Base-by-base conservation (phyloP, 2,113 vertebrate genomes). In the Mastomys coucha region DNA sequence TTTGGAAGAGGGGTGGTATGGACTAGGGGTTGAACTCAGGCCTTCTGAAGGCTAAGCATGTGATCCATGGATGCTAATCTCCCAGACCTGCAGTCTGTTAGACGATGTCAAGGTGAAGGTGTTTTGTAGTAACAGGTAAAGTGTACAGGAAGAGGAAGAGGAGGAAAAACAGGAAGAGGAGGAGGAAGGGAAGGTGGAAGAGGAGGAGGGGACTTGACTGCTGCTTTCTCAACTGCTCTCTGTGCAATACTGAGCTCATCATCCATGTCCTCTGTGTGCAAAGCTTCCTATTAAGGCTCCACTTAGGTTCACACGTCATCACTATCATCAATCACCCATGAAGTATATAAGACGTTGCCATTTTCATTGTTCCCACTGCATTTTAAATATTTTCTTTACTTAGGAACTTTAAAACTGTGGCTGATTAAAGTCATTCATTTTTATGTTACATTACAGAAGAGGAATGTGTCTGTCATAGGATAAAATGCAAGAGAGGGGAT, bases 311-410 rank as follows among this genome's bases (percentile, higher is more conserved):
- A 56, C 24, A 45, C 1, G 5, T 24, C 13, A 10, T 13, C 26
- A 45, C 51, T 42, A 31, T 94, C 42, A 86, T 65, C 45, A 95
- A 76, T 12, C 14, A 28, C n/a, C 45, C 45, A 2, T 58, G 31
- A 87, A 63, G 53, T 33, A n/a, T 6, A 26, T 49, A 93, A 82
- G 85, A 88, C 70, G 28, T 22, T 76, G 16, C 8, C 42, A 28
- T 88, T 93, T 26, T 88, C 58, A 45, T 88, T 84, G 56, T 92
- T 63, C 65, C 22, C 13, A n/a, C 20, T 89, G 16, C 56, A 49
- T 53, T 96, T 75, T 53, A 89, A 92, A 31, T 39, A 70, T 80
- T 84, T 94, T 75, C 45, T 36, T 91, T 60, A 67, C 16, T 19
- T 88, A 33, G 0, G 13, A 91, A 91, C 67, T 73, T 72, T n/a